Evolutionary conservation across 1,140 invertebrate genomes (phyloP).

Genomic region (Drosophila athabasca): DNA sequence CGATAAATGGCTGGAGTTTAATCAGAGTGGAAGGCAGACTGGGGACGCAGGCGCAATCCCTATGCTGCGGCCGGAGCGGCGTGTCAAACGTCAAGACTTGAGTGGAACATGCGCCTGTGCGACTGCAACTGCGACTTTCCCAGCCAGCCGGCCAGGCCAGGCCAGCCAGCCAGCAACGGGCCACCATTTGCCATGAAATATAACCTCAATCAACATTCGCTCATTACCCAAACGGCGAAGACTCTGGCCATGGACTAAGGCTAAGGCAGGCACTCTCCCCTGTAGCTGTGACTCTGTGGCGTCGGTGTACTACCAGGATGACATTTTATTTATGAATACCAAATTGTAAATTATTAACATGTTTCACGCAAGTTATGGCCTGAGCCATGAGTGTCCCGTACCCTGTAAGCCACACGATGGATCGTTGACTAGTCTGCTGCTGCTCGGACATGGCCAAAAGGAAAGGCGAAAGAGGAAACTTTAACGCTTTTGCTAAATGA

Average conservation of each 20-base stretch:
- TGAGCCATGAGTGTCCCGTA: conserved; percentile 53
- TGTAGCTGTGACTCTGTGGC: conserved; percentile 14
- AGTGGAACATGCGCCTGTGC: conserved; percentile 46
- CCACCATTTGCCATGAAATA: conserved; percentile 81
- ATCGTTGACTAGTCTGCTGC: conserved; percentile 40
- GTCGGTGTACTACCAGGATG: conserved; percentile 67
- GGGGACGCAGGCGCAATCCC: conserved; percentile 42
- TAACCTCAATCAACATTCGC: conserved; percentile 82
- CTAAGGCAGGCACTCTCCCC: neutral
- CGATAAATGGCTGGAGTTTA: conserved; percentile 67
- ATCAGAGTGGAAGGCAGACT: conserved; percentile 48
- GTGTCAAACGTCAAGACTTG: conserved; percentile 72
- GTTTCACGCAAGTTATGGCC: conserved; percentile 81
- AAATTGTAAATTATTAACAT: conserved; percentile 83
- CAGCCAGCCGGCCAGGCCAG: conserved; percentile 28
- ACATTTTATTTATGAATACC: conserved; percentile 83
- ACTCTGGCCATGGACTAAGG: too few species aligned
- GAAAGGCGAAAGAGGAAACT: conserved; percentile 10
- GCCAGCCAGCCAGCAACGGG: neutral
- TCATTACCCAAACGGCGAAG: conserved; percentile 56
- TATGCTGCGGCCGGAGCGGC: conserved; percentile 15
- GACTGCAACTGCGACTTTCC: conserved; percentile 49
- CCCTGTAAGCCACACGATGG: conserved; percentile 45
- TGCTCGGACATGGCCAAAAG: conserved; percentile 23
- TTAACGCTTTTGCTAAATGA: conserved; percentile 65